A percentile compares a stretch with the other conserved stretches of the same genome.
These are phyloP conservation scores for Apis florea DNA, from an alignment of 1,140 invertebrate genomes.

Conservation along the genomic window DNA sequence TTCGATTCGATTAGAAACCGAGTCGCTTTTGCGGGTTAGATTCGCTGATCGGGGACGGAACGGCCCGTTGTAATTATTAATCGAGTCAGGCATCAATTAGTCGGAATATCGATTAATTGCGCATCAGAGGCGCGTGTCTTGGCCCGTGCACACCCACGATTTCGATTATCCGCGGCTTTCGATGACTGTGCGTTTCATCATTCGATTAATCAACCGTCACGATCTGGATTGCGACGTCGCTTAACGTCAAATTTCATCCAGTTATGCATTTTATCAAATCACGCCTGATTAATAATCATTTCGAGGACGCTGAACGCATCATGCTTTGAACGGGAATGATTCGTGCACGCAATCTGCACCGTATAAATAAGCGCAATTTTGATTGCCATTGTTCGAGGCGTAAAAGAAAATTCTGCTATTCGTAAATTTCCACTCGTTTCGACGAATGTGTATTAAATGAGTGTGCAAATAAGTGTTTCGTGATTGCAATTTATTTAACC, in stretches of 20 bases:
- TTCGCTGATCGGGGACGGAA: conserved; percentile 52
- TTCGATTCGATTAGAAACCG: conserved; percentile 45
- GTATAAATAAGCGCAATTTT: too few species aligned
- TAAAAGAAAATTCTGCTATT: too few species aligned
- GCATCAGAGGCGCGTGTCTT: conserved; percentile 65
- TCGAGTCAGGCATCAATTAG: conserved; percentile 74
- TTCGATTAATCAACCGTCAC: conserved; percentile 65
- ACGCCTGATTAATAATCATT: not conserved
- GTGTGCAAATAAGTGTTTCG: too few species aligned
- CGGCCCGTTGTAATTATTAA: conserved; percentile 73
- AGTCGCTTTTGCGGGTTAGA: conserved; percentile 10
- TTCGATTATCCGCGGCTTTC: conserved; percentile 64
- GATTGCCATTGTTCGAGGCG: too few species aligned
- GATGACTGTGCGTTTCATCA: conserved; percentile 61
- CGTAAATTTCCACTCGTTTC: too few species aligned
- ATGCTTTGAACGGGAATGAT: not conserved
- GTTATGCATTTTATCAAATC: not conserved
- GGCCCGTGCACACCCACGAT: conserved; percentile 35
- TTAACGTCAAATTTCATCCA: not conserved
- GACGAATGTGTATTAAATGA: too few species aligned
- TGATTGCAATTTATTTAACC: too few species aligned
- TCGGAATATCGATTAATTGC: conserved; percentile 72
- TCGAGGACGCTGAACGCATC: not conserved
- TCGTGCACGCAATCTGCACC: not conserved
- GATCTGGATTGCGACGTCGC: not conserved